Base-by-base conservation (phyloP, 2,113 vertebrate species). In the Ageneiosus marmoratus region DNA sequence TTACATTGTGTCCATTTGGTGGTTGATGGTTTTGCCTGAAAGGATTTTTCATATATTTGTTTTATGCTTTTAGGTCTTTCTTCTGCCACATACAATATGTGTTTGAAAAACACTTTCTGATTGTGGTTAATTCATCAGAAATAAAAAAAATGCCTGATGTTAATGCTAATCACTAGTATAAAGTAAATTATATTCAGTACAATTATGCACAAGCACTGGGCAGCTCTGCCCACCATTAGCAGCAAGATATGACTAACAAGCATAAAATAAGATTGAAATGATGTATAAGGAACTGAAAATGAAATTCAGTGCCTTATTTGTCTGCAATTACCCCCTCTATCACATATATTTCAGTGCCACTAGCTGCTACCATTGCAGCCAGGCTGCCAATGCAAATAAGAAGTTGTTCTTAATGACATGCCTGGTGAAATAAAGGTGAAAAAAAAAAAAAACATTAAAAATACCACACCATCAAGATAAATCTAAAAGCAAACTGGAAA, bases 211-310 rank as follows among this genome's bases (percentile, higher is more conserved):
- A 91, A 94, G 95, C 93, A 94, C 93, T 94, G 95, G 95, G 94
- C 95, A 96, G 94, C 93, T 93, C 89, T 94, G 95, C 95, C 95
- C 94, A 94, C 94, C 94, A 94, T 91, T 93, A 94, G 94, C 95
- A 96, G 96, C 94, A 95, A 94, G 95, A 96, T 96, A 95, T 96
- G 93, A 94, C 95, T 96, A 97, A 96, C 94, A 96, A 94, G 95
- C 95, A 97, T 95, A 96, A 97, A 97, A 96, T 96, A 96, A 95
- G 96, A 96, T 96, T 96, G 95, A 96, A 96, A 96, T 96, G 95
- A 95, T 96, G 94, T 93, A 94, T 96, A 95, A 96, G 94, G 95
- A 95, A 94, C 94, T 94, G 95, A 95, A 95, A 96, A 96, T 96
- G 95, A 96, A 96, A 96, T 96, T 96, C 95, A 96, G 95, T 96